Percentiles rank a stretch among this genome's conserved stretches.
Evolutionary conservation across 92 coral and sea anemone genomes (phyloP).

Genomic region (Metridium senile): DNA sequence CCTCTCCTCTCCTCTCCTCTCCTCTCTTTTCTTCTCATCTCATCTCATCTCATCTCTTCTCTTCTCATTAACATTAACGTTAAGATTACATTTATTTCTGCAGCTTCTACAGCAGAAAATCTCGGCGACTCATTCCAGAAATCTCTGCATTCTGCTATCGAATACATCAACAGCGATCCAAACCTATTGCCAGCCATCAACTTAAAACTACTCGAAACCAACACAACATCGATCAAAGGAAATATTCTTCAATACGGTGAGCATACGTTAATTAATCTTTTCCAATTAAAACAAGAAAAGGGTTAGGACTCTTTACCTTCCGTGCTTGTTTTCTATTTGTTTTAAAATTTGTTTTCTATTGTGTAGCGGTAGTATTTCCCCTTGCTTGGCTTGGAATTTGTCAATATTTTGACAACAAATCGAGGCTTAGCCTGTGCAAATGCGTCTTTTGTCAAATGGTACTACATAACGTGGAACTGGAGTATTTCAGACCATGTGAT

Average conservation of each 20-base stretch:
- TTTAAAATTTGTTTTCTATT: background rate
- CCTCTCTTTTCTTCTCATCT: background rate
- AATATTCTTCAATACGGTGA: conserved; percentile 46
- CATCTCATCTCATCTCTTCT: background rate
- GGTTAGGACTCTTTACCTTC: no score
- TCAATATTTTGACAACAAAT: no score
- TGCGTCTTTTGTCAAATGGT: no score
- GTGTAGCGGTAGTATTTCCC: no score
- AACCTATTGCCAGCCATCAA: conserved; percentile 38
- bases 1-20: background rate
- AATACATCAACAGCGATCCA: conserved; percentile 40
- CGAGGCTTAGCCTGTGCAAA: no score
- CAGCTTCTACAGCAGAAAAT: conserved; percentile 3
- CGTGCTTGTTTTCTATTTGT: no score
- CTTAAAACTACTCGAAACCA: conserved; percentile 18
- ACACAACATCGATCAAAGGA: conserved; percentile 25
- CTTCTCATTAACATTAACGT: no score
- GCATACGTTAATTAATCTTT: background rate
- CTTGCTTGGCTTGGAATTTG: no score
- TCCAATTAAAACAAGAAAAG: no score
- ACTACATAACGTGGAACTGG: no score
- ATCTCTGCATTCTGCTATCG: conserved; percentile 47
- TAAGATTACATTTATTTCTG: background rate
- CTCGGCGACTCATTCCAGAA: background rate
- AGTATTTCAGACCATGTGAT: background rate